Conservation (phyloP, 2,888 invertebrate species). For the Temnothorax ravouxi region DNA sequence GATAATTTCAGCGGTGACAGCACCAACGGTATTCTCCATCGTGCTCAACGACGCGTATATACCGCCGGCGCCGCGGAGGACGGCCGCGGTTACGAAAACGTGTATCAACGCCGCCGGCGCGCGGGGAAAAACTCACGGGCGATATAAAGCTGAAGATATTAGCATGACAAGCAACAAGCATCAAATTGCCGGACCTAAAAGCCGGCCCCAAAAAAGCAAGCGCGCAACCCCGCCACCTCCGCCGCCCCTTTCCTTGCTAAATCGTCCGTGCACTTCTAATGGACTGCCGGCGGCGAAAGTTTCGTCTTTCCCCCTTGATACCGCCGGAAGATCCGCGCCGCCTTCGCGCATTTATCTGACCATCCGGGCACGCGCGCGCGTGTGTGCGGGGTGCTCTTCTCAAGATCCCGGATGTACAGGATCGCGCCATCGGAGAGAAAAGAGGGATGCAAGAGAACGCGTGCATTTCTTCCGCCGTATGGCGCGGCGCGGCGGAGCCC, state of each 20-base stretch:
- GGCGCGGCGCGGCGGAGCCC: neutral
- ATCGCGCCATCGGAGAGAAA: neutral
- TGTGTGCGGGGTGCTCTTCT: neutral
- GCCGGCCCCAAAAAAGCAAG: constrained; percentile 72
- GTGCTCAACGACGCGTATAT: constrained; percentile 53
- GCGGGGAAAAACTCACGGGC: constrained; percentile 70
- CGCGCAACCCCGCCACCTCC: constrained; percentile 53
- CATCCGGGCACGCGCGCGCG: neutral
- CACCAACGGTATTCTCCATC: constrained; percentile 26
- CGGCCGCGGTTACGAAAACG: constrained; percentile 57
- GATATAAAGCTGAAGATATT: constrained; percentile 82
- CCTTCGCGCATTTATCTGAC: constrained; percentile 16
- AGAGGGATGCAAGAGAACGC: neutral
- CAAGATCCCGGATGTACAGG: neutral
- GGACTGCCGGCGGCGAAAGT: constrained; percentile 82
- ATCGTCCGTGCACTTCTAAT: constrained; percentile 85
- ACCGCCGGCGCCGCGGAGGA: neutral
- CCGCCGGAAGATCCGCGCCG: constrained; percentile 5
- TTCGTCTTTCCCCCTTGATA: constrained; percentile 71
- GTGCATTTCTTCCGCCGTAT: neutral
- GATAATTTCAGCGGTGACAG: constrained; percentile 37
- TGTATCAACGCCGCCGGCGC: constrained; percentile 58
- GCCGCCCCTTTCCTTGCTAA: constrained; percentile 76
- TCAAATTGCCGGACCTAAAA: constrained; percentile 85
- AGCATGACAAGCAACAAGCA: constrained; percentile 84